Conservation (phyloP, 2,113 vertebrate genomes). For the Chascanopsetta lugubris region DNA sequence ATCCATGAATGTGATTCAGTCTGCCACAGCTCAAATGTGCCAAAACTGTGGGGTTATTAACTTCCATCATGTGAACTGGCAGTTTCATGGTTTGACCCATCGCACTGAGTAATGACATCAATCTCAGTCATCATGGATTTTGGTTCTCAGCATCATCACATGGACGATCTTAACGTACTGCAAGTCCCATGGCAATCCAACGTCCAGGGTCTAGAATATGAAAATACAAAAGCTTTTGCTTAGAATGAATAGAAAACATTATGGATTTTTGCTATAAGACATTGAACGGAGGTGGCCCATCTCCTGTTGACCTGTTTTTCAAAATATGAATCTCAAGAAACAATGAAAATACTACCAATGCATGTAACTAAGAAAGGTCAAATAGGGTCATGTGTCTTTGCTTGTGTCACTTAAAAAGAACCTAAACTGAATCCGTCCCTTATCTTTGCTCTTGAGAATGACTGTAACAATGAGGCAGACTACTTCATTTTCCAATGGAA, state of each 20-base stretch:
- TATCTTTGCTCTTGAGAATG: conserved; percentile 17
- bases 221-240: background rate
- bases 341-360: background rate
- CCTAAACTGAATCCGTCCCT: conserved; percentile 24
- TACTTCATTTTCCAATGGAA: conserved; percentile 3
- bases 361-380: background rate
- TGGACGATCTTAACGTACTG: background rate
- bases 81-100: conserved; percentile 21
- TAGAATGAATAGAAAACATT: background rate
- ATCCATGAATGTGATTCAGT: background rate
- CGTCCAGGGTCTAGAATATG: background rate
- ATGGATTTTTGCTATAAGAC: background rate
- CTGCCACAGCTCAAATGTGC: conserved; percentile 11
- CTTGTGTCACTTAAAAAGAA: conserved; percentile 9
- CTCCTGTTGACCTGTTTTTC: background rate
- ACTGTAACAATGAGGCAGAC: conserved; percentile 2
- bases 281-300: background rate
- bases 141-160: background rate
- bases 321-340: background rate
- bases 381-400: conserved; percentile 1
- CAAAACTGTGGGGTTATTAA: conserved; percentile 23
- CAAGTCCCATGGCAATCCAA: background rate
- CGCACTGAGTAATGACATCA: conserved; percentile 22
- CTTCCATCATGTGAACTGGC: conserved; percentile 21
- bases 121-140: conserved; percentile 12